Conservation (phyloP, 2,888 invertebrate genomes). For the Branchellion lobata region DNA sequence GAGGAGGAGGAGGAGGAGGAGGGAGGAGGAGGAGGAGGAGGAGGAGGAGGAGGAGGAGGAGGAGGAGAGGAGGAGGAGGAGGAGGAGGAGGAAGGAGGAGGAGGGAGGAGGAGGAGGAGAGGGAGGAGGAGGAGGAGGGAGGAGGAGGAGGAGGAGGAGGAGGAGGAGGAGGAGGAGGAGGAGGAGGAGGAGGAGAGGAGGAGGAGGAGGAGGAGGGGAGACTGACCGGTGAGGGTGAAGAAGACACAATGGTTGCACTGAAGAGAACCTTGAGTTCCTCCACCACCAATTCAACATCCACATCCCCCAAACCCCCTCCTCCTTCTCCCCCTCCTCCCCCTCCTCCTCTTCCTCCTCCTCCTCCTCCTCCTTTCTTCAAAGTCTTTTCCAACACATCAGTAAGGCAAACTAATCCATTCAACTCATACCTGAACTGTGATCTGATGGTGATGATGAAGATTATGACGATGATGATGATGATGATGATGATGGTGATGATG, state of each 20-base stretch:
- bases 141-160: neutral
- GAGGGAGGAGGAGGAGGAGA: neutral
- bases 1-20: too few species aligned
- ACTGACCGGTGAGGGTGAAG: slow-evolving; percentile 68
- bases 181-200: slow-evolving; percentile 61
- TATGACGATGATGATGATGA: slow-evolving; percentile 33
- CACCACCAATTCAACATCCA: slow-evolving; percentile 62
- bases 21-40: neutral
- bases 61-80: neutral
- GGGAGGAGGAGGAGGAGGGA: neutral
- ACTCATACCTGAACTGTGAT: slow-evolving; percentile 60
- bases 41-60: neutral
- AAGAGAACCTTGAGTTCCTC: slow-evolving; percentile 65
- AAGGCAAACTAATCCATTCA: slow-evolving; percentile 64
- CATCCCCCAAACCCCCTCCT: slow-evolving; percentile 53
- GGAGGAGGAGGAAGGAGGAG: neutral
- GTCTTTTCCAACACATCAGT: slow-evolving; percentile 62
- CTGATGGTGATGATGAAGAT: neutral
- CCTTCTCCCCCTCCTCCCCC: slow-evolving; percentile 60
- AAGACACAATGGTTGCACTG: slow-evolving; percentile 66
- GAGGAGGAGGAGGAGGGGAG: slow-evolving; percentile 69
- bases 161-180: neutral
- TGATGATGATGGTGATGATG: neutral
- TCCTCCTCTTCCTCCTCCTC: slow-evolving; percentile 61
- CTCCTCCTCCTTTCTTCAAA: slow-evolving; percentile 53